phyloP scores from a whole-genome alignment of 2,113 vertebrate species.

The Steatornis caripensis region DNA sequence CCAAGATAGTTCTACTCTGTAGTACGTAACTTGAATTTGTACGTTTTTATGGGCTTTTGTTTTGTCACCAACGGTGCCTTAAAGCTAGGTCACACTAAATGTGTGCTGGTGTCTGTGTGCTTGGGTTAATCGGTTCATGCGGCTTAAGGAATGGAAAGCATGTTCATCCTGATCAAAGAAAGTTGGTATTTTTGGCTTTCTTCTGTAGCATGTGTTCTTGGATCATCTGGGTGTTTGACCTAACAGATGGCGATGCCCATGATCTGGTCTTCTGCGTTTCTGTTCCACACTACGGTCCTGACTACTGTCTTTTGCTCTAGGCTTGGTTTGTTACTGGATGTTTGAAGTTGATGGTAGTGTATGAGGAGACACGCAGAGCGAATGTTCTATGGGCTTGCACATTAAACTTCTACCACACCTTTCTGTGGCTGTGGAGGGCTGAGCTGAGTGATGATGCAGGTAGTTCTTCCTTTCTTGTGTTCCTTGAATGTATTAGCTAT shows the following conservation, averaged over 20 bases:
- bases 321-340: neutral
- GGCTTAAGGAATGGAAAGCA: neutral
- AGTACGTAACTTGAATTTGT: neutral
- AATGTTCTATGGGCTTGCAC: neutral
- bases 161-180: neutral
- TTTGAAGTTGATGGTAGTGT: neutral
- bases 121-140: neutral
- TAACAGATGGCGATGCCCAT: neutral
- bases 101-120: neutral
- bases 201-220: neutral
- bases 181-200: neutral
- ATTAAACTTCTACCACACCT: neutral
- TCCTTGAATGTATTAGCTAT: neutral
- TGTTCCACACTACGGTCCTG: neutral
- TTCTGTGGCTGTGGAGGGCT: neutral
- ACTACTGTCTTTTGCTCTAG: neutral
- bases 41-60: neutral
- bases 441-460: neutral
- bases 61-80: neutral
- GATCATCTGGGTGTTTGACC: neutral
- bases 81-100: neutral
- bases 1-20: neutral
- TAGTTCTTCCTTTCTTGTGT: neutral
- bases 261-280: neutral
- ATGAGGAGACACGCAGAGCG: neutral